Conservation (phyloP, 2,888 invertebrate genomes). For the Entomobrya multifasciata region DNA sequence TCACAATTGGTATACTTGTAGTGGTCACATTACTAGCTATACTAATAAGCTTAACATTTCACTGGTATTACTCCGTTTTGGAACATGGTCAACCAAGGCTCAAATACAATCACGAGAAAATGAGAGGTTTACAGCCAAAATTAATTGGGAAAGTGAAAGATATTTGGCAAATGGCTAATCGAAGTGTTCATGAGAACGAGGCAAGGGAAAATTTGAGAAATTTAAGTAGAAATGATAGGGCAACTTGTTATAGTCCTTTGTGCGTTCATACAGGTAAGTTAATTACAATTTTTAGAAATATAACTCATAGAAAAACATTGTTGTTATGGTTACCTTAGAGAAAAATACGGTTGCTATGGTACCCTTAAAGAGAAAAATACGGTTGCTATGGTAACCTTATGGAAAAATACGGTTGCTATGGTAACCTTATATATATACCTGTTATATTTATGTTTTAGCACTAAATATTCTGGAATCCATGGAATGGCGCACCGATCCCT, state of each 20-base stretch:
- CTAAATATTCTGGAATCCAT: slow-evolving; percentile 72
- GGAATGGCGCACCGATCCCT: slow-evolving; percentile 71
- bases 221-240: slow-evolving; percentile 55
- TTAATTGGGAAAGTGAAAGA: slow-evolving; percentile 58
- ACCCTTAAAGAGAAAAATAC: too few species aligned
- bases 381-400: too few species aligned
- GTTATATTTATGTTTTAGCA: too few species aligned
- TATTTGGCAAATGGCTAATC: slow-evolving; percentile 60
- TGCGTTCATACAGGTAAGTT: slow-evolving; percentile 73
- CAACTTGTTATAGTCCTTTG: slow-evolving; percentile 72
- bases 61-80: slow-evolving; percentile 47
- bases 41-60: slow-evolving; percentile 25
- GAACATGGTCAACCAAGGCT: slow-evolving; percentile 40
- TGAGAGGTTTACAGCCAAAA: slow-evolving; percentile 66
- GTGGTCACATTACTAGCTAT: slow-evolving; percentile 42
- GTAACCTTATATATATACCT: too few species aligned
- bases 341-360: too few species aligned
- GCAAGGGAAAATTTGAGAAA: slow-evolving; percentile 63
- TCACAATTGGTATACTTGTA: slow-evolving; percentile 31
- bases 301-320: neutral
- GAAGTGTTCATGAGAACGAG: slow-evolving; percentile 55
- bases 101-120: slow-evolving; percentile 61
- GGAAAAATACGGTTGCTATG: too few species aligned
- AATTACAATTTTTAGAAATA: neutral
- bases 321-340: neutral